Conservation (phyloP, 2,888 invertebrate species). For the Noctua janthe region DNA sequence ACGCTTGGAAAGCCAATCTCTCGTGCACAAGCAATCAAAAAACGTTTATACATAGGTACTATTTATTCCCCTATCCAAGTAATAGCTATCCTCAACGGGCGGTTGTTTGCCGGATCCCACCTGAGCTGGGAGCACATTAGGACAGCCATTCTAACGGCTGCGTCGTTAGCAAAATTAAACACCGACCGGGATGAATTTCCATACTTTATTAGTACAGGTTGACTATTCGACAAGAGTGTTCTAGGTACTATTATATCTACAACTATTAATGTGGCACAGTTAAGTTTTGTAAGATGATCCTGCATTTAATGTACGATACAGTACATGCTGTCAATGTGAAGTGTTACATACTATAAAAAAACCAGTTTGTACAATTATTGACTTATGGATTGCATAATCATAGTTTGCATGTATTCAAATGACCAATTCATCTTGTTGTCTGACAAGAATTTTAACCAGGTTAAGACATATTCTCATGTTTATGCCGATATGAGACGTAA, state of each 20-base stretch:
- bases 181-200: slow-evolving; percentile 21
- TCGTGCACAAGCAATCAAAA: neutral
- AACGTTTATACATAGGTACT: neutral
- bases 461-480: neutral
- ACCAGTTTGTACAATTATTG: neutral
- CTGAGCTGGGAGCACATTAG: slow-evolving; percentile 50
- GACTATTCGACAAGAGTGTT: slow-evolving; percentile 13
- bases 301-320: neutral
- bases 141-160: slow-evolving; percentile 39
- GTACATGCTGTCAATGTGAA: neutral
- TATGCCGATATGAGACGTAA: neutral
- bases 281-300: neutral
- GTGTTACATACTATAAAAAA: neutral
- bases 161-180: slow-evolving; percentile 50
- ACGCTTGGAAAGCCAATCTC: neutral
- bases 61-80: slow-evolving; percentile 4
- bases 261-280: neutral
- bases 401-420: neutral
- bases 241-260: neutral
- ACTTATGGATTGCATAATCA: neutral
- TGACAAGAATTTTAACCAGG: neutral
- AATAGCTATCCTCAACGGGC: slow-evolving; percentile 26
- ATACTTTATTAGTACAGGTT: slow-evolving; percentile 23
- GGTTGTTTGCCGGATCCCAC: slow-evolving; percentile 41
- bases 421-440: neutral